Evolutionary conservation across 2,113 vertebrate species (phyloP), one percentile per base, ranked within the genome.

Genomic region (Cyrtonyx montezumae): DNA sequence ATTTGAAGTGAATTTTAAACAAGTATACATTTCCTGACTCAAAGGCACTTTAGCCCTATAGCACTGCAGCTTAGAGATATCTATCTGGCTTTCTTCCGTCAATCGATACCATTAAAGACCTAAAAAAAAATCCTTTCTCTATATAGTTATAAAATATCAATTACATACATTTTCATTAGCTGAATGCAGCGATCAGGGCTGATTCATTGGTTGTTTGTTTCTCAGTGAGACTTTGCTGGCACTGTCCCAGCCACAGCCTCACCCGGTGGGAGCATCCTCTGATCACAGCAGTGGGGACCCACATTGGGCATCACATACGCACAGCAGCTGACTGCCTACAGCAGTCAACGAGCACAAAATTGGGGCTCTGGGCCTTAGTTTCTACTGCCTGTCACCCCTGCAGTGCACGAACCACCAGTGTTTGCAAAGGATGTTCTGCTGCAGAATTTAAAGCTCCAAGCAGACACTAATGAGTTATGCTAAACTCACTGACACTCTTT

Each of bases 161-260:
- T 97, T 97, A 97, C 96, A 97, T 97, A 94, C 97, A 97, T 97
- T 97, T 97, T 97, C 96, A 97, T 97, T 97, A 97, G 97, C 96
- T 96, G 96, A 94, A 97, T 96, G 97, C 94, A 96, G 94, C 79
- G 84, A 97, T 97, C 95, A 87, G 91, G 90, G 74, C 92, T 93
- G 96, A 95, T 95, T 87, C 93, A 90, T 25, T 28, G 76, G 90
- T 92, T 96, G 96, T 67, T 96, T 97, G 96, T 96, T 97, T 95
- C 95, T 97, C 79, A 45, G 93, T 4, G 75, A 94, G 93, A 90
- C 71, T 18, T 46, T 80, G 78, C 42, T 97, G 96, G 96, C 95
- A 34, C 15, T 21, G 18, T 48, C 91, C 93, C 97, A 97, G 83
- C 79, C 67, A 40, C 32, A 84, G 87, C 46, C 88, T 91, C 37